These are phyloP conservation scores for Thymallus thymallus DNA, from an alignment of 2,113 vertebrate genomes.

Conservation along the genomic window DNA sequence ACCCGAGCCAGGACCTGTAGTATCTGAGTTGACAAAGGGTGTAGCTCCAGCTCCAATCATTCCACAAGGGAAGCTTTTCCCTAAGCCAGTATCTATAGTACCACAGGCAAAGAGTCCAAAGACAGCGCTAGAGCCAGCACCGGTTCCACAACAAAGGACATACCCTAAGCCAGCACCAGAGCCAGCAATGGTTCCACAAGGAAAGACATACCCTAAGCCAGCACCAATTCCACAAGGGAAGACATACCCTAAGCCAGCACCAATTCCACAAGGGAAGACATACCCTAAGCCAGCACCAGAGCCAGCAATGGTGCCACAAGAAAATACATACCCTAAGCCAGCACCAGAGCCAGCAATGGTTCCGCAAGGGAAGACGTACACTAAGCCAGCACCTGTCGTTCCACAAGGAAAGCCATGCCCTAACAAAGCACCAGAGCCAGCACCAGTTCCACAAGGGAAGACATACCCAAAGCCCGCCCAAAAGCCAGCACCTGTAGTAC, in stretches of 20 bases:
- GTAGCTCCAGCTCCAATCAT: constrained; percentile 6
- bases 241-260: background rate
- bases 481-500: background rate
- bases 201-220: constrained; percentile 1
- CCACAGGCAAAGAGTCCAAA: constrained; percentile 17
- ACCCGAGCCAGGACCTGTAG: background rate
- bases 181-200: background rate
- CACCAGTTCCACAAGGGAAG: constrained; percentile 6
- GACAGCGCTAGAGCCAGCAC: constrained; percentile 11
- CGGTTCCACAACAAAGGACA: background rate
- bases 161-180: background rate
- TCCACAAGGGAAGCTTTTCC: background rate
- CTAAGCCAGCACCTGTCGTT: constrained; percentile 7
- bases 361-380: background rate
- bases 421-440: background rate
- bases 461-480: background rate
- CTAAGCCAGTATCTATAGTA: background rate
- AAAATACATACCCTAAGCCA: background rate
- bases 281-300: background rate
- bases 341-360: background rate
- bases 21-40: constrained; percentile 21
- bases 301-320: background rate
- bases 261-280: constrained; percentile 11
- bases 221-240: constrained; percentile 13
- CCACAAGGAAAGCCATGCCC: constrained; percentile 2